A percentile compares a stretch with the other conserved stretches of the same genome.
phyloP scores from a whole-genome alignment of 2,888 invertebrate species.

The Spatulosminthurus flaviceps region DNA sequence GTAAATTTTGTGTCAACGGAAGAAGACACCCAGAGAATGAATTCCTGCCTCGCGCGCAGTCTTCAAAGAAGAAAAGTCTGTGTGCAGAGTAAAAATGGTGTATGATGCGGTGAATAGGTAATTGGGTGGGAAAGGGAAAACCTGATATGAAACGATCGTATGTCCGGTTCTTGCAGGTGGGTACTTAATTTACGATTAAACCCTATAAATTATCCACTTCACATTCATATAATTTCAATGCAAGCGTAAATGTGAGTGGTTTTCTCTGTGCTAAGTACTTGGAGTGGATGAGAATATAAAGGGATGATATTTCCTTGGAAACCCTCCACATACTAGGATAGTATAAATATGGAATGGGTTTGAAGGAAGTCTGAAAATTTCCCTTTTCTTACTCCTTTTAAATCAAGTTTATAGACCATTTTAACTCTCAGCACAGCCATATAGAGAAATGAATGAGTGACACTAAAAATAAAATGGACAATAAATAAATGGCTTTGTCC shows the following conservation, averaged over 20 bases:
- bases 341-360: too few species aligned
- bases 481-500: constrained; percentile 45
- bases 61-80: neutral
- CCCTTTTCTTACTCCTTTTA: constrained; percentile 23
- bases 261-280: too few species aligned
- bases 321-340: too few species aligned
- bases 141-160: neutral
- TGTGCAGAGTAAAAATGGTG: too few species aligned
- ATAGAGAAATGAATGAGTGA: constrained; percentile 39
- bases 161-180: neutral
- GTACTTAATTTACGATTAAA: constrained; percentile 14
- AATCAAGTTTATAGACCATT: constrained; percentile 44
- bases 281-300: neutral
- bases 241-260: neutral
- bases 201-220: neutral
- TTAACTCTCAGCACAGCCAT: constrained; percentile 33
- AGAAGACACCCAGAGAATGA: too few species aligned
- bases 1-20: too few species aligned
- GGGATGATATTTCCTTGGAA: neutral
- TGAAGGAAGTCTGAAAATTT: neutral
- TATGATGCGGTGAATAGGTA: neutral
- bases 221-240: too few species aligned
- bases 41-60: neutral
- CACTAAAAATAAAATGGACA: constrained; percentile 46
- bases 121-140: neutral